These are phyloP conservation scores for Lomographa bimaculata DNA, from an alignment of 2,888 invertebrate species.

Conservation along the genomic window DNA sequence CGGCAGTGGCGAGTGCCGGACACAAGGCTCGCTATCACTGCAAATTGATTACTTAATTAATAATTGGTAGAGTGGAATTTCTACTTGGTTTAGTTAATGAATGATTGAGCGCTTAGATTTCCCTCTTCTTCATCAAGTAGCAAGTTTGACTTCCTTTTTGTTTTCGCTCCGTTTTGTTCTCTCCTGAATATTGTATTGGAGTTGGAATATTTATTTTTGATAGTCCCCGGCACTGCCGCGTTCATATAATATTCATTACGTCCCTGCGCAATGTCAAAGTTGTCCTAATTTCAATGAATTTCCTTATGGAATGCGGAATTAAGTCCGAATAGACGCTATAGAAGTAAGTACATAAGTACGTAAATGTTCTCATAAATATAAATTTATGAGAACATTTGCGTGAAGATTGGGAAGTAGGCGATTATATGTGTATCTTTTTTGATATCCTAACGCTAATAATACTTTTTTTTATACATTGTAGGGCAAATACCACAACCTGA, in stretches of 20 bases:
- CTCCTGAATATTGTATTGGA: slow-evolving; percentile 7
- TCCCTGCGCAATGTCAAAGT: slow-evolving; percentile 16
- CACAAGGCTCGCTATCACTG: slow-evolving; percentile 67
- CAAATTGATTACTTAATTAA: slow-evolving; percentile 55
- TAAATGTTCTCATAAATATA: too few species aligned
- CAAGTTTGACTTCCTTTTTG: slow-evolving; percentile 79
- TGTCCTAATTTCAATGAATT: slow-evolving; percentile 14
- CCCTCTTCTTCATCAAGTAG: slow-evolving; percentile 76
- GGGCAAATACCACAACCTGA: too few species aligned
- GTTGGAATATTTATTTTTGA: slow-evolving; percentile 13
- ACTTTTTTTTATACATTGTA: too few species aligned
- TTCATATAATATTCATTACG: slow-evolving; percentile 18
- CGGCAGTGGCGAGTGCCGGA: slow-evolving; percentile 76
- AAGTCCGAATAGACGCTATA: slow-evolving; percentile 14
- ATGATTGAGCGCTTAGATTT: slow-evolving; percentile 40
- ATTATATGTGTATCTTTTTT: too few species aligned
- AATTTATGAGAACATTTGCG: too few species aligned
- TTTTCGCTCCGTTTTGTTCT: slow-evolving; percentile 47
- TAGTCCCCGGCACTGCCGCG: slow-evolving; percentile 10
- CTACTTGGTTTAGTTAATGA: slow-evolving; percentile 47
- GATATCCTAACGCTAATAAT: too few species aligned
- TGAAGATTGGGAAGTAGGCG: too few species aligned
- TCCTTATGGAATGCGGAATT: slow-evolving; percentile 12
- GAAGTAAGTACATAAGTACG: background rate
- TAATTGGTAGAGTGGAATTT: slow-evolving; percentile 69